phyloP scores from a whole-genome alignment of 2,888 invertebrate genomes.

The Eupithecia tripunctaria region DNA sequence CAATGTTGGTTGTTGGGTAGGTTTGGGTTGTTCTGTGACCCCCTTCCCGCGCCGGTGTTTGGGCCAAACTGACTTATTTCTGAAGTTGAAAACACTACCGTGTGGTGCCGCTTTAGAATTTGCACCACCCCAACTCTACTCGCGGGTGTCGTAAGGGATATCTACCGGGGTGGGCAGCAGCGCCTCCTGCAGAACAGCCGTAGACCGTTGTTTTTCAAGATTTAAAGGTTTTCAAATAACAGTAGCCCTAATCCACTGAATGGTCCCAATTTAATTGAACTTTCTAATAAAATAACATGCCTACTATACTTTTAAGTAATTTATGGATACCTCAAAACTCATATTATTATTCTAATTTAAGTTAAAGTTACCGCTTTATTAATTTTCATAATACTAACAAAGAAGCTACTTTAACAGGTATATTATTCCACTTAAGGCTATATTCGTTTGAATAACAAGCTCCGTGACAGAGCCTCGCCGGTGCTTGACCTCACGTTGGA shows the following conservation, averaged over 20 bases:
- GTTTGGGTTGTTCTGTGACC: too few relatives aligned
- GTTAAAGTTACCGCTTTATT: background rate
- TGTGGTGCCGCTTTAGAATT: too few relatives aligned
- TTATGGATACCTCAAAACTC: background rate
- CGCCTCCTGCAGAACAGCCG: too few relatives aligned
- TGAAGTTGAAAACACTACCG: too few relatives aligned
- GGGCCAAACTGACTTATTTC: too few relatives aligned
- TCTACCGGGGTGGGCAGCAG: too few relatives aligned
- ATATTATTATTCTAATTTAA: background rate
- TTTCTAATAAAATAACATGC: background rate
- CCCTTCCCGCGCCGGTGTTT: too few relatives aligned
- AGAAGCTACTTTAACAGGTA: background rate
- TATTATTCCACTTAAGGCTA: background rate
- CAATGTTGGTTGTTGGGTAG: too few relatives aligned
- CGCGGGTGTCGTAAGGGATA: too few relatives aligned
- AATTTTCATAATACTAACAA: background rate
- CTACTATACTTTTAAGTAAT: too few relatives aligned
- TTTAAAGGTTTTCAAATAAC: background rate
- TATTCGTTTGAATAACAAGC: background rate
- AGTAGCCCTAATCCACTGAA: background rate
- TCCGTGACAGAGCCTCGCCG: background rate
- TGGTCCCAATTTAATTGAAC: background rate
- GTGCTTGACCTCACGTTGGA: background rate
- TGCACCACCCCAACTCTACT: too few relatives aligned
- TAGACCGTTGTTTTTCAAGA: too few relatives aligned